phyloP scores from a whole-genome alignment of 2,113 vertebrate species.

The Xiphophorus couchianus region DNA sequence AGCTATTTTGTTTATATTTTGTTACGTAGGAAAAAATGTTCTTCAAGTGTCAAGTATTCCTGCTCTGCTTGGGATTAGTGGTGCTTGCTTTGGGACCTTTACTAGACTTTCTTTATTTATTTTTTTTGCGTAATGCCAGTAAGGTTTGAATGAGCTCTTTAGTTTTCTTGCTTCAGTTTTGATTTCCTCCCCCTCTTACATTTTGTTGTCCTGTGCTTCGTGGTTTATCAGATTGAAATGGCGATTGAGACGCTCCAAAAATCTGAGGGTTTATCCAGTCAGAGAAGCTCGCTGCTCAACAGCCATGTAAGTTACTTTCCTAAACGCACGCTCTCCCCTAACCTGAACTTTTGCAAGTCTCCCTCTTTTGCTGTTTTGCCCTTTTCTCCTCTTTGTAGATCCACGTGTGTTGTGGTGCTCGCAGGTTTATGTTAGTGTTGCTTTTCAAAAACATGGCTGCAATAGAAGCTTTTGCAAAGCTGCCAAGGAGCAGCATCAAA shows the following conservation, averaged over 20 bases:
- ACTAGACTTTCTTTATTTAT: conserved; percentile 36
- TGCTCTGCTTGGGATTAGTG: conserved; percentile 86
- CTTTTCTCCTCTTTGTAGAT: conserved; percentile 28
- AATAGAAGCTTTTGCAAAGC: conserved; percentile 52
- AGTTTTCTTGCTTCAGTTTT: conserved; percentile 57
- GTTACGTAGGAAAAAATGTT: background rate
- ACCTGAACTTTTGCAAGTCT: conserved; percentile 30
- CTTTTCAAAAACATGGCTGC: conserved; percentile 41
- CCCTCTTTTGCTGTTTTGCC: conserved; percentile 39
- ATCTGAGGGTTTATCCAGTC: conserved; percentile 97
- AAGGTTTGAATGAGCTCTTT: conserved; percentile 39
- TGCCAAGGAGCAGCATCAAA: conserved; percentile 19
- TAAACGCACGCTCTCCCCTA: conserved; percentile 39
- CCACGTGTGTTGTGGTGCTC: conserved; percentile 28
- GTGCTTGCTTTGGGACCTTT: conserved; percentile 79
- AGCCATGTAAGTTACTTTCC: conserved; percentile 96
- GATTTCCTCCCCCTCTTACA: conserved; percentile 54
- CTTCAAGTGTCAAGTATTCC: conserved; percentile 34
- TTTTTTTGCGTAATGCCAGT: conserved; percentile 51
- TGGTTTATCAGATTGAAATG: conserved; percentile 98
- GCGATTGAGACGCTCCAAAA: conserved; percentile 99
- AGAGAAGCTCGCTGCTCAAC: conserved; percentile 99
- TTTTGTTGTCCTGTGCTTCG: conserved; percentile 81
- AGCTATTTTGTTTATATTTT: background rate
- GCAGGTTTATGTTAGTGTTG: conserved; percentile 27